These are phyloP conservation scores for Byasa hedistus DNA, from an alignment of 2,888 invertebrate genomes.

Conservation along the genomic window DNA sequence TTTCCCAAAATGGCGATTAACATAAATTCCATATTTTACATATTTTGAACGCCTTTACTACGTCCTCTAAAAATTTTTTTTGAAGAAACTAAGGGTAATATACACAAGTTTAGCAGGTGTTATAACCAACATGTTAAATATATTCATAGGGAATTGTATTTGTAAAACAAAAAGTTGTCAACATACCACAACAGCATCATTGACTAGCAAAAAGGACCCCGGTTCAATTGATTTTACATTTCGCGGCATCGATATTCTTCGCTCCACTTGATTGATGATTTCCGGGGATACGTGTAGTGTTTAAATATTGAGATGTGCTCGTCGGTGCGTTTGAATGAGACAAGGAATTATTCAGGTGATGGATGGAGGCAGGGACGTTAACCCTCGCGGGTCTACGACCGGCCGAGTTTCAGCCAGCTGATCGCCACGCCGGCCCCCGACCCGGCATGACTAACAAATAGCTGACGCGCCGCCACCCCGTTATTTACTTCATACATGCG, in stretches of 20 bases:
- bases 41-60: no score
- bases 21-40: no score
- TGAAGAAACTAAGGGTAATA: no score
- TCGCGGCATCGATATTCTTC: slow-evolving; percentile 33
- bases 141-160: no score
- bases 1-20: no score
- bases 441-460: slow-evolving; percentile 51
- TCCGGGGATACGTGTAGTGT: slow-evolving; percentile 58
- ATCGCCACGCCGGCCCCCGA: slow-evolving; percentile 50
- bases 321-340: slow-evolving; percentile 67
- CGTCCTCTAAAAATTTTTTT: no score
- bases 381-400: slow-evolving; percentile 70
- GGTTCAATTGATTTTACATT: slow-evolving; percentile 46
- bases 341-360: slow-evolving; percentile 70
- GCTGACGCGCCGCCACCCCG: slow-evolving; percentile 45
- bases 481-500: slow-evolving; percentile 44
- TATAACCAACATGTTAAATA: no score
- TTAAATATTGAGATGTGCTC: slow-evolving; percentile 72
- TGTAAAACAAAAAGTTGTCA: neutral
- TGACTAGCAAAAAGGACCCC: slow-evolving; percentile 38
- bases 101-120: no score
- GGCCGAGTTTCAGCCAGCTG: slow-evolving; percentile 73
- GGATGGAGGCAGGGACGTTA: slow-evolving; percentile 56
- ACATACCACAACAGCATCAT: slow-evolving; percentile 36
- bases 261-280: slow-evolving; percentile 52